Evolutionary conservation across 2,888 invertebrate genomes (phyloP).

Genomic region (Caradrina kadenii): DNA sequence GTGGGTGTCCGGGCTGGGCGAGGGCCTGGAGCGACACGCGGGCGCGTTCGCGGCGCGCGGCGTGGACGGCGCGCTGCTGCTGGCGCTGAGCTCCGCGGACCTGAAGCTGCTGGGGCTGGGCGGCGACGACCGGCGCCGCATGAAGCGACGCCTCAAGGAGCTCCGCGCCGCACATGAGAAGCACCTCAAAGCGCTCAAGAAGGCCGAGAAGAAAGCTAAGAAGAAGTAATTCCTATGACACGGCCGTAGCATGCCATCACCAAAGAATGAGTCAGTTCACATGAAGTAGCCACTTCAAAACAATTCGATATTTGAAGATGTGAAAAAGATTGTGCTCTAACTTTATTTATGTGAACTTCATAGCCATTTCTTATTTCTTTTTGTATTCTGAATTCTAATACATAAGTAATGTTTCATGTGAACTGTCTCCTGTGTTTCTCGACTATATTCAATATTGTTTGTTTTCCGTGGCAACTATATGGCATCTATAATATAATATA

Average conservation of each 20-base stretch:
- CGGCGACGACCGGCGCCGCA: slow-evolving; percentile 94
- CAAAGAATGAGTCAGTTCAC: slow-evolving; percentile 75
- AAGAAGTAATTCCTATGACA: slow-evolving; percentile 89
- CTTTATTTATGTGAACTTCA: slow-evolving; percentile 5
- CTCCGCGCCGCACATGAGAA: slow-evolving; percentile 95
- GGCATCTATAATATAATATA: slow-evolving; percentile 48
- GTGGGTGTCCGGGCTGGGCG: slow-evolving; percentile 95
- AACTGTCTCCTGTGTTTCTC: slow-evolving; percentile 58
- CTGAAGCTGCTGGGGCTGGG: slow-evolving; percentile 96
- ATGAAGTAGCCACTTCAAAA: slow-evolving; percentile 40
- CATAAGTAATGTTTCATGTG: slow-evolving; percentile 59
- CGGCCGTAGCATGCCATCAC: slow-evolving; percentile 64
- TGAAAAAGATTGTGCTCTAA: slow-evolving; percentile 15
- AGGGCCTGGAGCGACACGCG: slow-evolving; percentile 97
- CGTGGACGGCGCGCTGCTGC: slow-evolving; percentile 96
- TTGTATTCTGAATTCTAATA: slow-evolving; percentile 9
- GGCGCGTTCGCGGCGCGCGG: slow-evolving; percentile 96
- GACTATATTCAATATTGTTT: slow-evolving; percentile 43
- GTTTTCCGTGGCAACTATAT: slow-evolving; percentile 52
- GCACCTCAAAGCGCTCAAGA: slow-evolving; percentile 95
- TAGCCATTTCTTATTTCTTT: slow-evolving; percentile 14
- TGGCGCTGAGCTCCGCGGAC: slow-evolving; percentile 97
- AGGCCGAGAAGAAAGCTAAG: slow-evolving; percentile 95
- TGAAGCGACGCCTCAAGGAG: slow-evolving; percentile 96
- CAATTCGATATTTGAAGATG: slow-evolving; percentile 14